Conservation (phyloP, 2,113 vertebrate species). For the Chaetodon auriga region DNA sequence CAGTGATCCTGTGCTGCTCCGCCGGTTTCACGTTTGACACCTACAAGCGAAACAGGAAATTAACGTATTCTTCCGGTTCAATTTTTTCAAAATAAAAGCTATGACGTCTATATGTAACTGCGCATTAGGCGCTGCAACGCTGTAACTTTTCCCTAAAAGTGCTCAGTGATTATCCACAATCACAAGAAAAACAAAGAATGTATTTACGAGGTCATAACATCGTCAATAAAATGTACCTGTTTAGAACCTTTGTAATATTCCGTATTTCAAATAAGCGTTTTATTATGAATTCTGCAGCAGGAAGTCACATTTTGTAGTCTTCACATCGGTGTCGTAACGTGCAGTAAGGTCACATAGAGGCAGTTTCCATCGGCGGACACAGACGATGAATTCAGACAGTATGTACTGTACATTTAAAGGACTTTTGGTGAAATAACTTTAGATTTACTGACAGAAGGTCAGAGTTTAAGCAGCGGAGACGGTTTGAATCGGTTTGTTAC, state of each 20-base stretch:
- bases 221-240: neutral
- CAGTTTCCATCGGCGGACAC: neutral
- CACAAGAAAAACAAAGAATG: rapidly evolving
- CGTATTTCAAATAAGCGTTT: neutral
- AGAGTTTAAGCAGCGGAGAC: neutral
- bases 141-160: neutral
- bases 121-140: too few relatives aligned
- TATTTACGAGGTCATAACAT: neutral
- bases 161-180: neutral
- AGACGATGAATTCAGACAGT: rapidly evolving
- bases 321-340: slow-evolving; percentile 8
- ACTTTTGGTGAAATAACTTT: too few relatives aligned
- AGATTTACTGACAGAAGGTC: neutral
- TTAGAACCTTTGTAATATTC: neutral
- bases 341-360: slow-evolving; percentile 30
- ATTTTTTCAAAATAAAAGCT: neutral
- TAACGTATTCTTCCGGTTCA: neutral
- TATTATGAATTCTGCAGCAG: slow-evolving; percentile 10
- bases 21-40: slow-evolving; percentile 27
- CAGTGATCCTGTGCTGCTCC: too few relatives aligned
- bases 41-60: slow-evolving; percentile 1
- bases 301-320: slow-evolving; percentile 36
- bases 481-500: neutral
- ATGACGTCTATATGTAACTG: neutral
- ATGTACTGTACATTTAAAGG: rapidly evolving